Conservation (phyloP, 53 echinoderm and acorn worm species). For the Paracentrotus lividus region DNA sequence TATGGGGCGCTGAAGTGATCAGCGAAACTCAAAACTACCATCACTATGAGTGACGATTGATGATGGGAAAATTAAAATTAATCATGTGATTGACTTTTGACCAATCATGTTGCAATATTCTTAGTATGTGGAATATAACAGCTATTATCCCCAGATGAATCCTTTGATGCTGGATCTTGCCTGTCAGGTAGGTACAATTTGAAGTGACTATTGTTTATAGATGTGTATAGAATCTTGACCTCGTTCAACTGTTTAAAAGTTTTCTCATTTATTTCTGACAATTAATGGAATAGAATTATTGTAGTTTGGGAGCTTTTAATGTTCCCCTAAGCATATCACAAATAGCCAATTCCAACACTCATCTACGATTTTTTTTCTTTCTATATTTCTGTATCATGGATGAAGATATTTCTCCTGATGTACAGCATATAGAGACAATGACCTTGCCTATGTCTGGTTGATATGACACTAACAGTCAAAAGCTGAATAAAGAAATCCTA, state of each 20-base stretch:
- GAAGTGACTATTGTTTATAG: too few relatives aligned
- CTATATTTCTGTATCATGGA: not conserved
- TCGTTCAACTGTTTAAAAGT: not conserved
- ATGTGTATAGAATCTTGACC: not conserved
- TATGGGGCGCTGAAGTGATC: too few relatives aligned
- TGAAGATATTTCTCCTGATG: not conserved
- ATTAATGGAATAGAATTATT: not conserved
- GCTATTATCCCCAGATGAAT: too few relatives aligned
- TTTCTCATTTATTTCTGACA: not conserved
- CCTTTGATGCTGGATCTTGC: too few relatives aligned
- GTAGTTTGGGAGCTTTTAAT: not conserved
- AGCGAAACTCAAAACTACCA: too few relatives aligned
- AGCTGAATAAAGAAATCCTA: not conserved
- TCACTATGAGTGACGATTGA: too few relatives aligned
- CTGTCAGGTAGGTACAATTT: too few relatives aligned
- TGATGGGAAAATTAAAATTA: too few relatives aligned
- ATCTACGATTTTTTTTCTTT: not conserved
- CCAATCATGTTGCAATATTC: too few relatives aligned
- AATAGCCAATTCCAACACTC: not conserved
- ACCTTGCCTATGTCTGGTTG: conserved; percentile 5
- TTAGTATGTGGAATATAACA: too few relatives aligned
- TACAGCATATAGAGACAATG: not conserved
- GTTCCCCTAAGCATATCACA: not conserved
- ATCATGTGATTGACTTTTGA: too few relatives aligned
- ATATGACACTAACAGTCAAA: conserved; percentile 5